Evolutionary conservation across 2,113 vertebrate species (phyloP).

Genomic region (Malurus melanocephalus): DNA sequence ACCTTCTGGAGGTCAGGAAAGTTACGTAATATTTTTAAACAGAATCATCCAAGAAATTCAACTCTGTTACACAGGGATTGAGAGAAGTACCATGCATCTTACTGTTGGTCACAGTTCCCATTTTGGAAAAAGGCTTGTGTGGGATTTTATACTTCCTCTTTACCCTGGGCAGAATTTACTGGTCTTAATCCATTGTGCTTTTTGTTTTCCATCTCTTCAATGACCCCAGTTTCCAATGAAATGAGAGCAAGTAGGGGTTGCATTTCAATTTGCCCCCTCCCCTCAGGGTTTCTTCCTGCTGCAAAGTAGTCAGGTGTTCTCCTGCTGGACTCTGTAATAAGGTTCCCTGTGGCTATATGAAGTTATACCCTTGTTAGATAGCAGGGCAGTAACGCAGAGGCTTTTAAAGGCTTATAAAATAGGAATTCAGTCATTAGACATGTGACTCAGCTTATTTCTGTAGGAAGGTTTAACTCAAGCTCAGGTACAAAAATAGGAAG

Average conservation of each 20-base stretch:
- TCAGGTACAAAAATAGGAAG: neutral
- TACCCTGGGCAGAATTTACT: neutral
- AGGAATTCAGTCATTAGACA: neutral
- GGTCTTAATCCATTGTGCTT: neutral
- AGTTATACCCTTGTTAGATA: neutral
- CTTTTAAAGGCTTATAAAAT: neutral
- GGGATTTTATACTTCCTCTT: neutral
- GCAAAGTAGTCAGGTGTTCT: neutral
- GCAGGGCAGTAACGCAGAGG: neutral
- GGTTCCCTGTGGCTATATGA: neutral
- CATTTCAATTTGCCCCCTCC: neutral
- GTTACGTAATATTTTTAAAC: neutral
- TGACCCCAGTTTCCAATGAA: neutral
- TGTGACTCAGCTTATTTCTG: neutral
- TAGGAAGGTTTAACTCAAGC: neutral
- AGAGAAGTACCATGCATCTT: neutral
- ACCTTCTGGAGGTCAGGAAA: neutral
- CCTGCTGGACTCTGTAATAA: neutral
- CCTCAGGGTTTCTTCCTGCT: neutral
- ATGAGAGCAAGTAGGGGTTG: neutral
- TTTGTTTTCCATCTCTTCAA: neutral
- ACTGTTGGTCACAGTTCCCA: neutral
- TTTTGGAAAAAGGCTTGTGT: neutral
- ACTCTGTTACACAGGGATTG: neutral
- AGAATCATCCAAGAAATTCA: neutral